Conservation (phyloP, 2,797 vertebrate species). For the Urophycis tenuis region DNA sequence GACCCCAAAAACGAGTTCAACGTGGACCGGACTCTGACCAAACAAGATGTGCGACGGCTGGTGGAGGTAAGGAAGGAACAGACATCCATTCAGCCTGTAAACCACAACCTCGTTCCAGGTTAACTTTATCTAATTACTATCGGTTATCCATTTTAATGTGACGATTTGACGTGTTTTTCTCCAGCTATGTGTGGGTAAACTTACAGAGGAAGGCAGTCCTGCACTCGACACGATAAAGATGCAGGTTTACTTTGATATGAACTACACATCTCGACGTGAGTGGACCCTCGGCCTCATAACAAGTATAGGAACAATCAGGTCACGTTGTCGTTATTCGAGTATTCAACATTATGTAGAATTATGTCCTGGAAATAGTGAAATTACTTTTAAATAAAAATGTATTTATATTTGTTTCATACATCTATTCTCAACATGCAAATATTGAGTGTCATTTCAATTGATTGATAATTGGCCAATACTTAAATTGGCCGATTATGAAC, state of each 20-base stretch:
- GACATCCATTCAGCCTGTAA: too few relatives aligned
- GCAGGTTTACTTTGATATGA: conserved; percentile 89
- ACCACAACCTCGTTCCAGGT: too few relatives aligned
- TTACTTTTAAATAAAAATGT: not conserved
- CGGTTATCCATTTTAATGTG: not conserved
- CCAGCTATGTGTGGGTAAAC: conserved; percentile 79
- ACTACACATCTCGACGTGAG: conserved; percentile 82
- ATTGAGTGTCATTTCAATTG: not conserved
- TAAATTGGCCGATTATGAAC: not conserved
- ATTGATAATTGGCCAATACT: too few relatives aligned
- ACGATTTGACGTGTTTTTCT: not conserved
- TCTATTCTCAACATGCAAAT: not conserved
- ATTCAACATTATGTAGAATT: not conserved
- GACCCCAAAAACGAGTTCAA: conserved; percentile 80
- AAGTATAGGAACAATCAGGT: not conserved
- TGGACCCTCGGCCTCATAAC: conserved; percentile 8
- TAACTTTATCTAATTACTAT: not conserved
- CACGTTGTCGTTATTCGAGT: not conserved
- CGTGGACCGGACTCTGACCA: conserved; percentile 69
- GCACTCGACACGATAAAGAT: conserved; percentile 91
- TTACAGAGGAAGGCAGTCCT: conserved; percentile 75
- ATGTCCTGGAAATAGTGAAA: not conserved
- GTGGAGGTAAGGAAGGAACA: conserved; percentile 69
- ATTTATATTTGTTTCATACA: too few relatives aligned
- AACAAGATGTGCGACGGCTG: conserved; percentile 75